Evolutionary conservation across 2,888 invertebrate genomes (phyloP).

Genomic region (Pecten maximus): DNA sequence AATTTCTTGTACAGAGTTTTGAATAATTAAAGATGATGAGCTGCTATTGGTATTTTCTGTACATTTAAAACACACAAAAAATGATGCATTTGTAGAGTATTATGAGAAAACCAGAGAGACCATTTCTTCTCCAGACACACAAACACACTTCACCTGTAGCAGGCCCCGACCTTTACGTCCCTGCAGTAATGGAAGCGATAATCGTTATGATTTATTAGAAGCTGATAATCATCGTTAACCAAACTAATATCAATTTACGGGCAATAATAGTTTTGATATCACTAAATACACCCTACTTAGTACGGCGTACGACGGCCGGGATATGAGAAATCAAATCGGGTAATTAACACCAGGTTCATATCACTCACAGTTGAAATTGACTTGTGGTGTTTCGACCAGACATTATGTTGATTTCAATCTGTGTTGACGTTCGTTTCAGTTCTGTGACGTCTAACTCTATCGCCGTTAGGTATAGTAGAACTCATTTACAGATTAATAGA

Average conservation of each 20-base stretch:
- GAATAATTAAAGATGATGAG: not conserved
- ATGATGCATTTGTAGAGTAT: too few relatives aligned
- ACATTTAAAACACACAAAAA: too few relatives aligned
- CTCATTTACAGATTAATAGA: not conserved
- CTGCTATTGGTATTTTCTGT: not conserved
- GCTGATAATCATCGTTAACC: not conserved
- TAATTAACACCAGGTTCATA: not conserved
- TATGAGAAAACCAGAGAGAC: not conserved
- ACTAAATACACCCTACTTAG: not conserved
- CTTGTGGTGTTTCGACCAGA: not conserved
- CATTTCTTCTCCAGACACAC: not conserved
- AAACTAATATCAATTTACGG: not conserved
- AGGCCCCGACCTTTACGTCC: not conserved
- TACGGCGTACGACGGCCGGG: not conserved
- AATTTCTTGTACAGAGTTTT: not conserved
- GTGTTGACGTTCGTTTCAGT: not conserved
- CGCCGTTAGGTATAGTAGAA: not conserved
- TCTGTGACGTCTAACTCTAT: not conserved
- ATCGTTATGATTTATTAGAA: not conserved
- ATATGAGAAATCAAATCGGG: not conserved
- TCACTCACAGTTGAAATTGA: not conserved
- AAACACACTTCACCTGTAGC: not conserved
- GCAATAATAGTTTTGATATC: not conserved
- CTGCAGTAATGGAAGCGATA: not conserved
- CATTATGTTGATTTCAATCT: not conserved